Evolutionary conservation across 2,797 vertebrate genomes (phyloP), one percentile per base, ranked within the genome.

Genomic region (Semotilus atromaculatus): DNA sequence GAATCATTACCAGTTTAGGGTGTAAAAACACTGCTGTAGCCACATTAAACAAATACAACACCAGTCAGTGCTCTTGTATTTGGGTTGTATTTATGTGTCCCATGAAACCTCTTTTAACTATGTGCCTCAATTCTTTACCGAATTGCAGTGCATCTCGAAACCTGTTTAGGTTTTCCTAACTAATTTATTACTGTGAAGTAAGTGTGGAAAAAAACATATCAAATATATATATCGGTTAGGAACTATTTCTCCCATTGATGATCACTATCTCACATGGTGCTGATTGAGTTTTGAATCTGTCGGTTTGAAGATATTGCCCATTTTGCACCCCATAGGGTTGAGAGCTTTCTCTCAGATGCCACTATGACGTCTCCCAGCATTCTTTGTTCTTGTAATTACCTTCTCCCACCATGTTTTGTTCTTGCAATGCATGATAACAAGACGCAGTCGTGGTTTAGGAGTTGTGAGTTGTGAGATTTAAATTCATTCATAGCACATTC

Each of bases 261-360:
- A 72, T 40, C 53, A 71, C 11, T 74, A 29, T 26, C 68, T 64
- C 21, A 36, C 29, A 18, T 10, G 31, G 38, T 18, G 9, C 31
- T 51, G 40, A 51, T 68, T 48, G 10, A 73, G 29, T 66, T 75
- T 67, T 55, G 31, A 40, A 48, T 83, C 82, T 76, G 74, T 70
- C 1, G 13, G 64, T 48, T 84, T 78, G 51, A 70, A 84, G 82
- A 84, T 84, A 78, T 77, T 78, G 48, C 51, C 48, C 14, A 23
- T 70, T 77, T 68, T 78, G 74, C 64, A 77, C 64, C 21, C 45
- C 26, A n/a, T 45, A 74, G 26, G 48, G 51, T 78, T 78, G 38
- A 68, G 36, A 58, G 82, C 7, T 26, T 77, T 84, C n/a, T 38
- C 13, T 58, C 36, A 58, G 48, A 83, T 83, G 45, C 19, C 34